These are phyloP conservation scores for Ctenopoma kingsleyae DNA, from an alignment of 2,797 vertebrate genomes.

Conservation along the genomic window DNA sequence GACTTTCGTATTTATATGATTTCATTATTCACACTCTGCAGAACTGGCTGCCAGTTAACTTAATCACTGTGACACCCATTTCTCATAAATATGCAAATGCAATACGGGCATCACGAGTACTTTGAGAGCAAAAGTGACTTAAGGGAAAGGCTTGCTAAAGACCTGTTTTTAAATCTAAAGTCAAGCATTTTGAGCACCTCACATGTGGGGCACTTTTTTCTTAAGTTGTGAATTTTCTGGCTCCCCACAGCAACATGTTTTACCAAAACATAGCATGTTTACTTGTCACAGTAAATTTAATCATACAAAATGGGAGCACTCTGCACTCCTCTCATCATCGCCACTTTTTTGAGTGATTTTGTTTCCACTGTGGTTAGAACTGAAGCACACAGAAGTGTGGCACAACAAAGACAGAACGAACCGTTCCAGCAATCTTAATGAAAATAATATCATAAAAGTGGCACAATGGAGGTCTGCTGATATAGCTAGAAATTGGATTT, in stretches of 20 bases:
- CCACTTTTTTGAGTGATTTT: conserved; percentile 61
- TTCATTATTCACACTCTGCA: conserved; percentile 76
- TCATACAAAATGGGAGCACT: conserved; percentile 58
- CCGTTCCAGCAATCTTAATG: conserved; percentile 58
- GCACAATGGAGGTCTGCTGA: conserved; percentile 54
- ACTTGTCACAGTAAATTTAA: conserved; percentile 65
- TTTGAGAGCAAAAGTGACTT: conserved; percentile 42
- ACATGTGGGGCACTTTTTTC: conserved; percentile 7
- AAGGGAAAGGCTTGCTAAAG: conserved; percentile 35
- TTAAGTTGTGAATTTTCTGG: conserved; percentile 28
- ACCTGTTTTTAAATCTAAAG: conserved; percentile 40
- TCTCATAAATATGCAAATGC: conserved; percentile 83
- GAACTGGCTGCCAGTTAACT: conserved; percentile 72
- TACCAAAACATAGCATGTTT: conserved; percentile 58
- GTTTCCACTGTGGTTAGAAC: conserved; percentile 57
- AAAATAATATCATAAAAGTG: conserved; percentile 70
- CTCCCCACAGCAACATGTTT: conserved; percentile 59
- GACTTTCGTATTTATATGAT: conserved; percentile 74
- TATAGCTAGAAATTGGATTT: conserved; percentile 65
- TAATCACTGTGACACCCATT: conserved; percentile 78
- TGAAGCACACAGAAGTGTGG: conserved; percentile 48
- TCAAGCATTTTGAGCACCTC: conserved; percentile 42
- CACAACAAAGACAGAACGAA: conserved; percentile 52
- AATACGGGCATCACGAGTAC: conserved; percentile 55
- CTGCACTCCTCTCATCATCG: conserved; percentile 48